A percentile compares a stretch with the other conserved stretches of the same genome.
These are phyloP conservation scores for Petrophora chlorosata DNA, from an alignment of 2,888 invertebrate species.

Conservation along the genomic window DNA sequence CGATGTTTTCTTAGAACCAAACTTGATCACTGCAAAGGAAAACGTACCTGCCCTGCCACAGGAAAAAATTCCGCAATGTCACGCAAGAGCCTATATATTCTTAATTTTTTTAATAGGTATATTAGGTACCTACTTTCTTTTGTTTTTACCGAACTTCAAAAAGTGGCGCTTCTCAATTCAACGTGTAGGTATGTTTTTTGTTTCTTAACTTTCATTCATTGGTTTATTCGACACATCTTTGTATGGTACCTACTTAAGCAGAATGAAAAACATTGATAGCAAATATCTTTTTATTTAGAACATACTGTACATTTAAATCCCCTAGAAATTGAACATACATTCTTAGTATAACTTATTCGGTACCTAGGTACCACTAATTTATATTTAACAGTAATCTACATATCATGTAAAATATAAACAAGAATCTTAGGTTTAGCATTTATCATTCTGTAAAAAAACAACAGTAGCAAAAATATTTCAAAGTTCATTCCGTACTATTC, in stretches of 20 bases:
- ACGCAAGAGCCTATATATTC: neutral
- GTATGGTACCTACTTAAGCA: neutral
- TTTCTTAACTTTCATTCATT: no score
- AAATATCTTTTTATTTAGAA: constrained; percentile 35
- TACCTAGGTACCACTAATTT: constrained; percentile 33
- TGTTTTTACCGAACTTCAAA: neutral
- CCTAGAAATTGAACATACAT: constrained; percentile 32
- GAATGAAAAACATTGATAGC: constrained; percentile 10
- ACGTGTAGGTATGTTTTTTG: no score
- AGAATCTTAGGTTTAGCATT: constrained; percentile 25
- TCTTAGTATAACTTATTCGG: constrained; percentile 31
- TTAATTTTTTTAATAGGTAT: neutral
- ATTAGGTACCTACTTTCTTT: neutral
- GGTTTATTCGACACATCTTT: neutral
- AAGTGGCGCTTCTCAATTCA: no score
- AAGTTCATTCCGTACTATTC: constrained; percentile 6
- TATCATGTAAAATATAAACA: constrained; percentile 28
- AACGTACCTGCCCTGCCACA: no score
- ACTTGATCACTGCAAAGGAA: no score
- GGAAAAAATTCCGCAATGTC: neutral
- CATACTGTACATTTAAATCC: constrained; percentile 36
- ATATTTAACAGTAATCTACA: constrained; percentile 27
- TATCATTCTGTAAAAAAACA: constrained; percentile 15
- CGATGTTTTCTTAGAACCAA: no score
- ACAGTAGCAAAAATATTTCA: constrained; percentile 14